Base-by-base conservation (phyloP, 92 coral and sea anemone species). In the Phenganax stokvisi region DNA sequence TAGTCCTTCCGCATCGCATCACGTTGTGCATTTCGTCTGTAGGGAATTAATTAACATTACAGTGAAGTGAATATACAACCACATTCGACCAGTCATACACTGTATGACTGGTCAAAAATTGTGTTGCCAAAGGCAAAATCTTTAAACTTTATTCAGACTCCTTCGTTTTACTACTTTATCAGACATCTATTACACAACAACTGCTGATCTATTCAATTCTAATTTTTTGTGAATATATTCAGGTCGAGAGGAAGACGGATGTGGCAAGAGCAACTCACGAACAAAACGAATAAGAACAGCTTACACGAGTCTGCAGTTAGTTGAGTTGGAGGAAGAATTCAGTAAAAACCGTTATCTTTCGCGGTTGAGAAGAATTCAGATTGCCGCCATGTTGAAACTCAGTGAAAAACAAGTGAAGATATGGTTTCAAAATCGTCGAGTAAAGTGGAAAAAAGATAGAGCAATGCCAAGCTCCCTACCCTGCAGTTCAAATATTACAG, bases 341-440 rank as follows among this genome's bases (percentile, higher is more conserved):
- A 94, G 98, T 88, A 93, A 94, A 71, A 94, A 94, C 86, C 88
- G 98, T 66, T 94, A 94, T 75, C 83, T 94, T 16, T 94, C 98
- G 31, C 90, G 98, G 10, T 81, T 94, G 1, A 85, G 98, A 75
- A 89, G 98, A 79, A 94, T 94, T 66, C 98, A 94, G 85, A 94
- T 94, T 56, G 98, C 98, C 31, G 98, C 98, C 2, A 83, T 94
- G 61, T 87, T 94, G 16, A 97, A 94, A 79, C 77, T 94, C 59
- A 90, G 97, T 54, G 98, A 94, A 76, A 94, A 94, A 51, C 98
- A 94, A 88, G 98, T 94, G 58, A 94, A 94, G 89, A 94, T 94
- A 71, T 94, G 98, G 98, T 94, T 94, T 83, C 98, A 94, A 74
- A 94, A 94, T 86, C 96, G 98, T 62, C 90, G 98, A 12, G 98